Conservation (phyloP, 2,888 invertebrate species). For the Zhuqinia jingwanae region DNA sequence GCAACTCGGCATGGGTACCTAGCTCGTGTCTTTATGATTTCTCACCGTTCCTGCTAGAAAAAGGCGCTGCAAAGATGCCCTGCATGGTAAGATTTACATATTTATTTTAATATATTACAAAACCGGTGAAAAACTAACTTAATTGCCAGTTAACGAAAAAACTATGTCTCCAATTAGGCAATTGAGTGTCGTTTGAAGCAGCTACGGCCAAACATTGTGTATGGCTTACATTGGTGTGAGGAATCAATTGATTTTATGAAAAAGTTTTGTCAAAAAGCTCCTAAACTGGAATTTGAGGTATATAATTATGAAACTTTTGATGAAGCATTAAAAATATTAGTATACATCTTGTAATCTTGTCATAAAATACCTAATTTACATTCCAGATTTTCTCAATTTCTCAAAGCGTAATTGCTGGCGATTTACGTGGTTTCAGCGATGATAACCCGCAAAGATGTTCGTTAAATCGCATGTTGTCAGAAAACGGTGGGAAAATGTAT, state of each 20-base stretch:
- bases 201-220: slow-evolving; percentile 74
- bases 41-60: slow-evolving; percentile 53
- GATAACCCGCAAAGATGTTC: not conserved
- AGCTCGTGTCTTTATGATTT: slow-evolving; percentile 60
- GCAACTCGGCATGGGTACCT: slow-evolving; percentile 82
- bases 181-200: slow-evolving; percentile 76
- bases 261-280: slow-evolving; percentile 60
- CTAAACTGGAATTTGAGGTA: slow-evolving; percentile 55
- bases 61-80: not conserved
- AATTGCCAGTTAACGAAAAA: too few species aligned
- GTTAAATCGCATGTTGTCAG: slow-evolving; percentile 44
- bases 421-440: slow-evolving; percentile 82
- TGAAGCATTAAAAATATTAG: not conserved
- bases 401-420: slow-evolving; percentile 87
- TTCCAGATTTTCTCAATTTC: slow-evolving; percentile 88
- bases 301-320: not conserved
- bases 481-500: slow-evolving; percentile 79
- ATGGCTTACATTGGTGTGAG: slow-evolving; percentile 75
- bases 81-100: slow-evolving; percentile 69
- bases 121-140: too few species aligned
- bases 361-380: not conserved
- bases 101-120: too few species aligned
- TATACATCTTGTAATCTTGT: not conserved
- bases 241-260: slow-evolving; percentile 66
- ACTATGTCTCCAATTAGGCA: slow-evolving; percentile 61